Base-by-base conservation (phyloP, 1,140 invertebrate species). In the Drosophila persimilis region DNA sequence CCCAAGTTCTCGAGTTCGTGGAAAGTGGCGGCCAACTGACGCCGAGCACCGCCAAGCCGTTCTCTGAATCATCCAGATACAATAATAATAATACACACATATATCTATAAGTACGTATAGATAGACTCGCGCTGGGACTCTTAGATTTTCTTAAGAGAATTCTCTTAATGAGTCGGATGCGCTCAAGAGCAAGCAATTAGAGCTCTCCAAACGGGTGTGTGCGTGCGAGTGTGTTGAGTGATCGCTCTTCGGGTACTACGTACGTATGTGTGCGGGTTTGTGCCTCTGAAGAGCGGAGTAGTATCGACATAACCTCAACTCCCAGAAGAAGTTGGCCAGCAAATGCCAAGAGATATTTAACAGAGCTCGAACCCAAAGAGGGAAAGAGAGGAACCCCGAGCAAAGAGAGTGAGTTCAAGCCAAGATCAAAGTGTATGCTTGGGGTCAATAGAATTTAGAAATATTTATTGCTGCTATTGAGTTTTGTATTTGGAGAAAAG, bases 271-370 rank as follows among this genome's bases (percentile, higher is more conserved):
- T 41, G 56, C 22, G 35, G 11, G 35, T 13, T 0, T 39, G 35
- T 39, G 35, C 9, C 11, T 11, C 35, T 39, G 35, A 15, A 13
- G 53, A 15, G 29, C 26, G 35, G 8, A 9, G 17, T 8, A 11
- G 2, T 13, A 7, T 26, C 17, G 26, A 84, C 81, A 73, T 84
- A 84, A 84, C 80, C 80, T 84, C 80, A 84, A 85, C 41, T 29
- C 39, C 9, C n/a, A 6, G 9, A 44, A 67, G 54, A 62, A 51
- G 53, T 77, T 41, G 43, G 46, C 7, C 20, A 17, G 24, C 22
- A 31, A 57, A 22, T 51, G 39, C n/a, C 26, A 20, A n/a, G 20
- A 6, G 29, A 8, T 31, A 31, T 31, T 9, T 31, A 8, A 31
- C 31, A 9, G 8, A 31, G 2, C 24, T 26, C 24, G 24, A 31